A percentile compares a stretch with the other conserved stretches of the same genome.
Conservation (phyloP, 2,113 vertebrate species). For the Chroicocephalus ridibundus region DNA sequence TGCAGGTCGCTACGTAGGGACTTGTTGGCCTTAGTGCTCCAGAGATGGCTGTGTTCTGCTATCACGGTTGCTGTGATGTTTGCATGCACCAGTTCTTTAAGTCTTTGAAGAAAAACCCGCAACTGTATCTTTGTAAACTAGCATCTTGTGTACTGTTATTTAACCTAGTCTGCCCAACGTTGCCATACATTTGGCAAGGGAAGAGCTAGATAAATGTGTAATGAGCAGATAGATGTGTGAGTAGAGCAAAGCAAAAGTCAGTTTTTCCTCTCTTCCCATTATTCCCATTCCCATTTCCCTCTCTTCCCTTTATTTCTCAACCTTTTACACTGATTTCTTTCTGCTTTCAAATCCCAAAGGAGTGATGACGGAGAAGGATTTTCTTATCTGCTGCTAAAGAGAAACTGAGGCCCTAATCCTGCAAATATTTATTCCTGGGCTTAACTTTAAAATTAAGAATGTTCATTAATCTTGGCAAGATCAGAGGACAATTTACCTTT, state of each 20-base stretch:
- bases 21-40: neutral
- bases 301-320: neutral
- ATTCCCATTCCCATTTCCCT: neutral
- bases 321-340: neutral
- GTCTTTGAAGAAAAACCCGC: neutral
- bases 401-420: neutral
- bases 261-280: neutral
- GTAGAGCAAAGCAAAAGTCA: neutral
- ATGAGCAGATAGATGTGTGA: neutral
- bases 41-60: neutral
- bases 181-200: neutral
- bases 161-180: neutral
- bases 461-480: neutral
- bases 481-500: neutral
- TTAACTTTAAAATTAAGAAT: neutral
- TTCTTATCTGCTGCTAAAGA: neutral
- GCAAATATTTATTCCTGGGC: neutral
- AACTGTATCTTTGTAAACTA: neutral
- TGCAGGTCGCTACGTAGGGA: neutral
- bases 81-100: neutral
- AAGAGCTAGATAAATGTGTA: neutral
- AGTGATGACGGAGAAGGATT: neutral
- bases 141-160: neutral
- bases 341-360: neutral
- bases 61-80: neutral